Base-by-base conservation (phyloP, 2,888 invertebrate species). In the Tanypteryx hageni region DNA sequence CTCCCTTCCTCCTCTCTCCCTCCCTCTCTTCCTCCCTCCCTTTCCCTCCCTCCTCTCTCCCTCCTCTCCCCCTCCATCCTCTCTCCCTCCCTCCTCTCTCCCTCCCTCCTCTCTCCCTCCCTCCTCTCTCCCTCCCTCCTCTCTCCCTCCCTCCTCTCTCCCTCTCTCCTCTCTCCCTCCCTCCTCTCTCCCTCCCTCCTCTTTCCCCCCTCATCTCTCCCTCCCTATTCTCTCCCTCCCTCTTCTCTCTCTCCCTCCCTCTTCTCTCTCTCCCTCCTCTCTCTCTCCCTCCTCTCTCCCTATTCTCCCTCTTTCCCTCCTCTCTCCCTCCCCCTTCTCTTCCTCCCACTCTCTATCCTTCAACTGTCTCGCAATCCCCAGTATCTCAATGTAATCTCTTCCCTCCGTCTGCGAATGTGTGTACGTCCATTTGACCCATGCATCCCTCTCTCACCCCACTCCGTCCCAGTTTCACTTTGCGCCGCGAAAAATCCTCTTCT, bases 381-480 rank as follows among this genome's bases (percentile, higher is more conserved):
- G 11, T 11, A 7, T 76, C 76, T 76, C 22, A 76, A 13, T 76
- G 76, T 76, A 76, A 27, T 76, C 76, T 76, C 76, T 10, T 11
- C 22, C 68, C 64, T 14, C 18, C 64, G 16, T 76, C 76, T 27
- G n/a, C 76, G 22, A 64, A 14, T n/a, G 27, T n/a, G 27, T 22
- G 76, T 76, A 76, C 76, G 22, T 13, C 14, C 76, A 76, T 22
- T 27, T 76, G 76, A 76, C 76, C 22, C 76, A 76, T 76, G 76
- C 22, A 76, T 76, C 22, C 11, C 76, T 13, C n/a, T 76, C 44
- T 44, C 44, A 76, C 22, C 7, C 76, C 27, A 13, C 22, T 68
- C 44, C 68, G 27, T 0, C 13, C 76, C 76, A 76, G 22, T 76
- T 68, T 68, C 68, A n/a, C 11, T 68, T 22, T 11, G 16, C 64